Base-by-base conservation (phyloP, 2,888 invertebrate species). In the Branchipolynoe longqiensis region DNA sequence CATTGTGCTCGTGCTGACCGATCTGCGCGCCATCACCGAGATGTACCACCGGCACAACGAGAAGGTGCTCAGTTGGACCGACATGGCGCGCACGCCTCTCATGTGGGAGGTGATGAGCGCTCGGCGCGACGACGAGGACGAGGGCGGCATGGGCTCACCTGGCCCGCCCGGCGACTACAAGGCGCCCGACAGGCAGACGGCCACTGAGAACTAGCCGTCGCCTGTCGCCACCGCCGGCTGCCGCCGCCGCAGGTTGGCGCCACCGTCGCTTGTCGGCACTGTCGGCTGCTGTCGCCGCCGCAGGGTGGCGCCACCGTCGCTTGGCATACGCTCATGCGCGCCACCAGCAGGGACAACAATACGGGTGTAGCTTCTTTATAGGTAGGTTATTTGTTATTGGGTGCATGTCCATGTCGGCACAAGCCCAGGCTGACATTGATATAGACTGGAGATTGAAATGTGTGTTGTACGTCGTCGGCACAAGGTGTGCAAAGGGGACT, bases 31-130 rank as follows among this genome's bases (percentile, higher is more conserved):
- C 74, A 36, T 84, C 38, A 84, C 84, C 36, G 84, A 84, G 36
- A 40, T 73, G 73, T 84, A 84, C 74, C 84, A 84, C 74, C 28
- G 25, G 31, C 84, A 56, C 33, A 84, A 58, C 59, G 84, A 84
- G 56, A 69, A 74, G 33, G 56, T 58, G 4, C 59, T 84, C 56
- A 48, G 78, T 48, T 78, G 78, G 78, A 78, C 78, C 22, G 54
- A 78, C 54, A 54, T 78, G 78, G 4, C n/a, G 48, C 41, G 28
- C 22, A 48, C 78, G 48, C 78, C 78, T 1, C 78, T 78, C 41
- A 78, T 78, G 28, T 78, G 78, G 78, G 78, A 78, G 41, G 78
- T 78, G 28, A 78, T 78, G 78, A 48, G 48, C 28, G 41, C 41
- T 48, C 62, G 31, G 18, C 56, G 18, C 2, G 25, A 56, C 18